A percentile compares a stretch with the other conserved stretches of the same genome.
Conservation (phyloP, 2,888 invertebrate genomes). For the Laothoe populi region DNA sequence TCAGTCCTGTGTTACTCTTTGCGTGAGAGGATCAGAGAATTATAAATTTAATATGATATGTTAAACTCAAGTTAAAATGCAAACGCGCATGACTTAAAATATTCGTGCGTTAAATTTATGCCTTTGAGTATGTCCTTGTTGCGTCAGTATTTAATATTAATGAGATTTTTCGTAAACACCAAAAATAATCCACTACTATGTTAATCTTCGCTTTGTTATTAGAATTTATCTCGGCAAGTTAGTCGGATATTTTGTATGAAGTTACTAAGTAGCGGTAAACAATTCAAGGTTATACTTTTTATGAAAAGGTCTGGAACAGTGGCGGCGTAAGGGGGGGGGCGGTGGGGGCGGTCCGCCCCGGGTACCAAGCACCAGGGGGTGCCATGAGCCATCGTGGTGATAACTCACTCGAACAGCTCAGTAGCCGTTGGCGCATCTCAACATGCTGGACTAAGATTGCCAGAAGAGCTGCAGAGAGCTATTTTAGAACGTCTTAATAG, state of each 20-base stretch:
- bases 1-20: no score
- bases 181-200: constrained; percentile 13
- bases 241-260: neutral
- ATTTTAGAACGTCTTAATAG: no score
- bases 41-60: neutral
- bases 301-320: neutral
- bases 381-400: no score
- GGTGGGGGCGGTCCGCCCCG: no score
- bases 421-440: no score
- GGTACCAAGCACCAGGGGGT: no score
- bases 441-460: no score
- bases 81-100: neutral
- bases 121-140: constrained; percentile 6
- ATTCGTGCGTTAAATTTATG: constrained; percentile 8
- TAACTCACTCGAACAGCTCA: no score
- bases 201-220: constrained; percentile 15
- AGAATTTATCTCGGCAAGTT: constrained; percentile 16
- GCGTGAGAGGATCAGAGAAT: no score
- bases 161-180: constrained; percentile 17
- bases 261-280: neutral
- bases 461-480: no score
- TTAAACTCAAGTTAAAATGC: neutral
- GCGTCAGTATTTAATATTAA: constrained; percentile 3
- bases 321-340: no score
- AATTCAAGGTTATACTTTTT: neutral